These are phyloP conservation scores for Phylloscopus trochiloides DNA, from an alignment of 2,113 vertebrate species.

Conservation along the genomic window DNA sequence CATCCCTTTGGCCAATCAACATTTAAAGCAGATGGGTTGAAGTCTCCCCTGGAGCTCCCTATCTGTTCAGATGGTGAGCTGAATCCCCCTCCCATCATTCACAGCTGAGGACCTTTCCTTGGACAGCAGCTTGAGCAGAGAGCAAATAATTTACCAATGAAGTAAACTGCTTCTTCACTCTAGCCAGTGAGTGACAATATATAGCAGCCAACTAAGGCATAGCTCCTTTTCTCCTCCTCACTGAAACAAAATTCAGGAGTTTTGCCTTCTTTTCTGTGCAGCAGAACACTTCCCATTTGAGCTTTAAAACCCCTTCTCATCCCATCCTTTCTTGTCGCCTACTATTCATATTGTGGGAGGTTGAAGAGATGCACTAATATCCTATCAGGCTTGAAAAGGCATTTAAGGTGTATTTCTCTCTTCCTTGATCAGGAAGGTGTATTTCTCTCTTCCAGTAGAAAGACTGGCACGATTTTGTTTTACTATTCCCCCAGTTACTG, in stretches of 20 bases:
- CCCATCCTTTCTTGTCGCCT: fast-evolving
- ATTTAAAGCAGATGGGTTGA: neutral
- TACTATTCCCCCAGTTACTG: neutral
- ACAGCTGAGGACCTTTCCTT: neutral
- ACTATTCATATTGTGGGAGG: neutral
- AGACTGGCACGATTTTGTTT: neutral
- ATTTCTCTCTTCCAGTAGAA: neutral
- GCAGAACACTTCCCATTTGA: neutral
- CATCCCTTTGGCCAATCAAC: neutral
- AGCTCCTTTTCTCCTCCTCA: neutral
- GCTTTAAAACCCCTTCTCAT: neutral
- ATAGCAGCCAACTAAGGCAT: neutral
- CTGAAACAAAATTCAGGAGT: neutral
- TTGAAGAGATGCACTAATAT: neutral
- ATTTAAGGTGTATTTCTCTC: neutral
- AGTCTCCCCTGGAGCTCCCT: neutral
- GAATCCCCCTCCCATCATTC: neutral
- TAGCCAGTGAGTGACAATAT: neutral
- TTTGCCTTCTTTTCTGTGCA: neutral
- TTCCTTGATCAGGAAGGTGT: neutral
- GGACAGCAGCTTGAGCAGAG: neutral
- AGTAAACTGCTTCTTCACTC: neutral
- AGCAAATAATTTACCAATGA: neutral
- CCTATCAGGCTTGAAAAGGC: neutral
- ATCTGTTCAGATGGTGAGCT: neutral